phyloP scores from a whole-genome alignment of 2,888 invertebrate genomes.

The Seira musarum region DNA sequence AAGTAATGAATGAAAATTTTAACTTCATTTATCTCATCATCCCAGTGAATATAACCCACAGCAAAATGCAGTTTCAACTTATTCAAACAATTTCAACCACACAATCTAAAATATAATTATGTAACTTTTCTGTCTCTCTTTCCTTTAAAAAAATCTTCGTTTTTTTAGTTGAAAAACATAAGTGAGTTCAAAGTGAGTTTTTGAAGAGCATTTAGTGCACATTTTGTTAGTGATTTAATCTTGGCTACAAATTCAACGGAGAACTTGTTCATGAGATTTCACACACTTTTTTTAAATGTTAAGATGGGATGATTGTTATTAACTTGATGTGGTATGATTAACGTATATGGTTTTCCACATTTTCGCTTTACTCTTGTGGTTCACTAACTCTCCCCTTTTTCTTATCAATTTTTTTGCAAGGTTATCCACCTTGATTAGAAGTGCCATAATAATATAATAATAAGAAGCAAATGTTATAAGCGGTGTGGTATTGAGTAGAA shows the following conservation, averaged over 20 bases:
- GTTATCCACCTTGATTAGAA: constrained; percentile 38
- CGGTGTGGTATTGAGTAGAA: no score
- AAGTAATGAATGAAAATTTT: neutral
- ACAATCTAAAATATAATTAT: constrained; percentile 16
- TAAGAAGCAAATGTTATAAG: no score
- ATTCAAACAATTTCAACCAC: no score
- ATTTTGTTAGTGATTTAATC: neutral
- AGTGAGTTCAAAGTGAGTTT: no score
- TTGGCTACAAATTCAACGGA: constrained; percentile 1
- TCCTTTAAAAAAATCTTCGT: constrained; percentile 18
- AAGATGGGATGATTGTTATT: constrained; percentile 4
- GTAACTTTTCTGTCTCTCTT: constrained; percentile 22
- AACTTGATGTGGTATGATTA: neutral
- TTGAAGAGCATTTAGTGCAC: neutral
- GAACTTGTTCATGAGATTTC: constrained; percentile 34
- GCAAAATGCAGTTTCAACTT: no score
- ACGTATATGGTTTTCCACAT: neutral
- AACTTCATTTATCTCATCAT: no score
- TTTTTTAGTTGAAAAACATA: no score
- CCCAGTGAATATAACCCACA: no score
- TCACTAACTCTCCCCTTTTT: constrained; percentile 31
- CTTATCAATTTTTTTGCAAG: constrained; percentile 42
- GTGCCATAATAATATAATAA: no score
- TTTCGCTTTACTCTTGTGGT: constrained; percentile 32
- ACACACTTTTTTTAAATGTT: constrained; percentile 32